Percentiles rank a stretch among this genome's conserved stretches.
Evolutionary conservation across 2,888 invertebrate genomes (phyloP).

Genomic region (Stenotaenia linearis): DNA sequence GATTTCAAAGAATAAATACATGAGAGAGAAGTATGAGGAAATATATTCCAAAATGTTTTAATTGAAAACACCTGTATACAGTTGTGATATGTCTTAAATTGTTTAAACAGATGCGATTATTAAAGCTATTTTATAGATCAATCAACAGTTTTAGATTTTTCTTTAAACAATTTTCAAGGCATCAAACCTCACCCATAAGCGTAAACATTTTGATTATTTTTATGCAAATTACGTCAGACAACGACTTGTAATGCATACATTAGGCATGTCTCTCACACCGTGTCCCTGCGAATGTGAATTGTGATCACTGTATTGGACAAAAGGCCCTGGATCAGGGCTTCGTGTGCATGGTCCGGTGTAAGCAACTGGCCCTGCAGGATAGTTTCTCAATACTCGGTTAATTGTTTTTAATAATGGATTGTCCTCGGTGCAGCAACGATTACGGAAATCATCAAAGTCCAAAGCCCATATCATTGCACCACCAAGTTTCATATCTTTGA

Average conservation of each 20-base stretch:
- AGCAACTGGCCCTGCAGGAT: slow-evolving; percentile 29
- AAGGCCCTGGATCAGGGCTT: neutral
- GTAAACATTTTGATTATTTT: neutral
- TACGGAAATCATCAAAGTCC: slow-evolving; percentile 71
- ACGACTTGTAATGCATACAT: slow-evolving; percentile 36
- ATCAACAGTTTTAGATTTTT: neutral
- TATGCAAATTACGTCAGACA: slow-evolving; percentile 28
- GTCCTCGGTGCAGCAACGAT: slow-evolving; percentile 72
- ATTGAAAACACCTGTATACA: neutral
- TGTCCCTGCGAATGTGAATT: slow-evolving; percentile 27
- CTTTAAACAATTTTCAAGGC: neutral
- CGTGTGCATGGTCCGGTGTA: slow-evolving; percentile 28
- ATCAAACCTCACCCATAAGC: neutral
- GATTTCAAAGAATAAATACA: neutral
- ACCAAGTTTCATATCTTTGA: slow-evolving; percentile 57
- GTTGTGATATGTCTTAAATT: neutral
- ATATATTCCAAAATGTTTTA: neutral
- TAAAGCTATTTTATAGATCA: neutral
- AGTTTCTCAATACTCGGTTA: slow-evolving; percentile 59
- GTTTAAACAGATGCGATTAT: neutral
- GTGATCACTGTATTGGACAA: neutral
- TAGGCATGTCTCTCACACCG: neutral
- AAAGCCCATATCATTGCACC: slow-evolving; percentile 75
- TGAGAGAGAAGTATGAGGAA: neutral
- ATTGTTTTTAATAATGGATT: slow-evolving; percentile 72